Percentiles rank a stretch among this genome's conserved stretches.
These are phyloP conservation scores for Malurus leucopterus DNA, from an alignment of 2,797 vertebrate species.

Conservation along the genomic window DNA sequence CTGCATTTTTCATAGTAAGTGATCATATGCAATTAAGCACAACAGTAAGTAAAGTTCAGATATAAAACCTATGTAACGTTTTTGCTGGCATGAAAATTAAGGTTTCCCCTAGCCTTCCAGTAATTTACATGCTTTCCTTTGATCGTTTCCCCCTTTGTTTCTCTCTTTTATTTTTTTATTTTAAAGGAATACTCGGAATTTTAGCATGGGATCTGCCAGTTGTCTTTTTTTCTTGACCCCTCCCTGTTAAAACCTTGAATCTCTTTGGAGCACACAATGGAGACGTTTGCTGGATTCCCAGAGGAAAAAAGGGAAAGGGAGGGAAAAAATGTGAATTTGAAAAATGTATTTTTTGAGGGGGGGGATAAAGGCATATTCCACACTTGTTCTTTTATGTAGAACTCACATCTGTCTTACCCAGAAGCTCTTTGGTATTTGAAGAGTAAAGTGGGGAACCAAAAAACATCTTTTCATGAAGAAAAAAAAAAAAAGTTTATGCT, in stretches of 20 bases:
- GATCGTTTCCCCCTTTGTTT: conserved; percentile 20
- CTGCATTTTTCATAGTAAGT: background rate
- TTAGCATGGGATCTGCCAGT: background rate
- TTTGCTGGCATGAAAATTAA: conserved; percentile 1
- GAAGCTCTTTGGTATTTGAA: conserved; percentile 41
- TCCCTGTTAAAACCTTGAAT: conserved; percentile 47
- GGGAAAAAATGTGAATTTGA: conserved; percentile 48
- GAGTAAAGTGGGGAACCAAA: conserved; percentile 16
- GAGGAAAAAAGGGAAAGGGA: background rate
- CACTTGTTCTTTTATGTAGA: background rate
- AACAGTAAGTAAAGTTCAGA: conserved; percentile 5
- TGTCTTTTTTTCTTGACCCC: background rate
- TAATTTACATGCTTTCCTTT: conserved; percentile 10
- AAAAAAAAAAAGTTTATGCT: conserved; percentile 26
- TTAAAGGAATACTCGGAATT: conserved; percentile 34
- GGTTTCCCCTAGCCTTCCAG: background rate
- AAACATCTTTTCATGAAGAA: conserved; percentile 32
- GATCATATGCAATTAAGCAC: background rate
- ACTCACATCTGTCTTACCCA: background rate
- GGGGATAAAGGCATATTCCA: conserved; percentile 43
- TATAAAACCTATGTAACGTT: background rate
- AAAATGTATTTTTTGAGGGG: conserved; percentile 28
- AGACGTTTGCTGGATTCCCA: conserved; percentile 28
- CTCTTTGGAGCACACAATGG: conserved; percentile 21
- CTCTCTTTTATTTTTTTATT: conserved; percentile 42